Evolutionary conservation across 2,797 vertebrate genomes (phyloP), one percentile per base, ranked within the genome.

Genomic region (Thunnus albacares): DNA sequence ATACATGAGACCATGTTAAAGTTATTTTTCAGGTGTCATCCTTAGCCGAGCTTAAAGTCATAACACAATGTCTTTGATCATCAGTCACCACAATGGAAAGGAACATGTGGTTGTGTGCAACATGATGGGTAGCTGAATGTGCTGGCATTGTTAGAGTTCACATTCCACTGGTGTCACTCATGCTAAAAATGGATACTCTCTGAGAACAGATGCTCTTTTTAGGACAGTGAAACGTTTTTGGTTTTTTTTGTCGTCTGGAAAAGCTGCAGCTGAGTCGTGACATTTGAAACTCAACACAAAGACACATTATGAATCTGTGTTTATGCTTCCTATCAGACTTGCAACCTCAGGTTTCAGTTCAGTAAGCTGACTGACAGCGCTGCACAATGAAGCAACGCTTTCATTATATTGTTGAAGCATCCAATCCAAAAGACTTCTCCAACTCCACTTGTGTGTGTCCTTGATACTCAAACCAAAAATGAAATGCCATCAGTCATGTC

Each of bases 401-500:
- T 85, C 60, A 76, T 77, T 68, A 69, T 38, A 41, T 51, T 28
- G 51, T 11, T 51, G 52, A 71, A 68, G 69, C 71, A 47, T 77
- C 47, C 13, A 28, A 49, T 80, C 71, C 64, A 26, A 41, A 71
- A 67, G 17, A 71, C 66, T 73, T 79, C 74, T 74, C 28, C 41
- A 61, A 52, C n/a, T 51, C 18, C 57, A 52, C 79, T 43, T 75
- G 56, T 80, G 52, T 70, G 67, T 71, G 71, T 72, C 82, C 80
- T 84, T 88, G 66, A 83, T 67, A 51, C 65, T 63, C 33, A 71
- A 72, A 78, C 59, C 35, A 45, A 63, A 80, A 81, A 45, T 41
- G 41, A 84, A 83, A 86, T 38, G 24, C 67, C 80, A 83, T 88
- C 79, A 66, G 53, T 85, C 74, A 67, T 66, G 75, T 89, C 71